Evolutionary conservation across 1,140 invertebrate genomes (phyloP).

Genomic region (Drosophila parabipectinata): DNA sequence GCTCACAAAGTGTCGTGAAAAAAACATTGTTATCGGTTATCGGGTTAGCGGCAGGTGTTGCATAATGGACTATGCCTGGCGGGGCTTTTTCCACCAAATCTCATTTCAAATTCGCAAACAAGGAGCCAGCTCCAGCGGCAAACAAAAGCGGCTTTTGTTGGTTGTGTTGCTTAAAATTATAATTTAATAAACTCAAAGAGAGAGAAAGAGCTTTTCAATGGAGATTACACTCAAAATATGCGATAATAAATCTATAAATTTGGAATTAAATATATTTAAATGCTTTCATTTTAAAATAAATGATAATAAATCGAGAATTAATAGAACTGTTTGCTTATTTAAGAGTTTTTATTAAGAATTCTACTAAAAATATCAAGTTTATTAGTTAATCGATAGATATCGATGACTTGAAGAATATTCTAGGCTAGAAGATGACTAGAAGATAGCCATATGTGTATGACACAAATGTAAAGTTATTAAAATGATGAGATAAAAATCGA

Average conservation of each 20-base stretch:
- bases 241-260: background rate
- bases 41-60: slow-evolving; percentile 50
- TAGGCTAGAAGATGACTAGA: too few species aligned
- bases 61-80: slow-evolving; percentile 21
- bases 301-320: background rate
- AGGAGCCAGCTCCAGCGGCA: too few species aligned
- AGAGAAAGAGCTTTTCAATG: background rate
- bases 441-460: too few species aligned
- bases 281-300: too few species aligned
- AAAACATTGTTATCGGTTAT: slow-evolving; percentile 46
- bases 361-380: too few species aligned
- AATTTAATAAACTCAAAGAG: background rate
- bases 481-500: too few species aligned
- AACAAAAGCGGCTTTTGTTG: background rate
- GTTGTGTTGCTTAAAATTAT: background rate
- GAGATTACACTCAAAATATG: too few species aligned
- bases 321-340: too few species aligned
- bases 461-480: too few species aligned
- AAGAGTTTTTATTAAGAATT: too few species aligned
- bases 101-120: slow-evolving; percentile 22
- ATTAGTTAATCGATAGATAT: too few species aligned
- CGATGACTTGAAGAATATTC: too few species aligned
- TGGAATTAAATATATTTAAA: background rate
- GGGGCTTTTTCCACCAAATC: slow-evolving; percentile 14
- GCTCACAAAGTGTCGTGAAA: slow-evolving; percentile 22